phyloP scores from a whole-genome alignment of 2,888 invertebrate genomes.

The Platycheirus albimanus region DNA sequence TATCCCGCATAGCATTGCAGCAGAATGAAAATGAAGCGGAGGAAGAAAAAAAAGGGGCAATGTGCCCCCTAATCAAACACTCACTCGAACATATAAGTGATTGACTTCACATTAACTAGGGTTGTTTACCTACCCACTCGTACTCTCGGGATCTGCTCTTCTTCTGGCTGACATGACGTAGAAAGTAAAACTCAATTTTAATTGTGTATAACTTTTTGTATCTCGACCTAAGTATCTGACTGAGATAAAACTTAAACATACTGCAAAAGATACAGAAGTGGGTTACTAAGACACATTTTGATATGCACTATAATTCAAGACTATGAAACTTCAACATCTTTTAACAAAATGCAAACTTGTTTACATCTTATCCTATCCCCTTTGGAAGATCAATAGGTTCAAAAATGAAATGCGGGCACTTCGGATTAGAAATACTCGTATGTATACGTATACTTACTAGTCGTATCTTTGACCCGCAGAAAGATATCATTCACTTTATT shows the following conservation, averaged over 20 bases:
- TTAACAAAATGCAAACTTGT: background rate
- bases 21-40: background rate
- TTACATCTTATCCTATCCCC: too few species aligned
- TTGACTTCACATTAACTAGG: conserved; percentile 60
- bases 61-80: conserved; percentile 53
- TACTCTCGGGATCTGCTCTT: conserved; percentile 29
- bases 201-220: conserved; percentile 44
- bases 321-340: conserved; percentile 14
- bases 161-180: conserved; percentile 48
- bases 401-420: background rate
- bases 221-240: conserved; percentile 32
- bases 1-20: conserved; percentile 35
- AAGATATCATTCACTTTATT: conserved; percentile 41
- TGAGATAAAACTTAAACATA: conserved; percentile 28
- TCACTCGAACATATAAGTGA: conserved; percentile 58
- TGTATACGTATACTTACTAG: too few species aligned
- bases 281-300: conserved; percentile 66
- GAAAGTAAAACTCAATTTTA: conserved; percentile 69
- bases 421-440: too few species aligned
- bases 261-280: conserved; percentile 20
- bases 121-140: conserved; percentile 31
- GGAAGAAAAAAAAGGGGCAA: conserved; percentile 2
- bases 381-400: conserved; percentile 20
- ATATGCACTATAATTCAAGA: conserved; percentile 35
- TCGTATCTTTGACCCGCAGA: conserved; percentile 28